Evolutionary conservation across 2,888 invertebrate genomes (phyloP).

Genomic region (Volucella zonaria): DNA sequence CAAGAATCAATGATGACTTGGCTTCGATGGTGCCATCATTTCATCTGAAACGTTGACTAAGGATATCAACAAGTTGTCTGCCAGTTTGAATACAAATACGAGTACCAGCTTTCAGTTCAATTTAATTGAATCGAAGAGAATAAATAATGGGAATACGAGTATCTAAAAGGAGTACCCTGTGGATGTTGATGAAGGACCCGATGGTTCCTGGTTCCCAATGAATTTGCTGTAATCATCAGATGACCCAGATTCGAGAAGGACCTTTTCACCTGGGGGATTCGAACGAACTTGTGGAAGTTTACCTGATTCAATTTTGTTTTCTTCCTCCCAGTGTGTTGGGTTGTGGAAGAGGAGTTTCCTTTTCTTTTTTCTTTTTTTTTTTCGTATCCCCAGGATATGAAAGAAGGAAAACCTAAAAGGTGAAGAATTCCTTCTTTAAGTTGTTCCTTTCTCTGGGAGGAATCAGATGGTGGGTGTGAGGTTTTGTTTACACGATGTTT

Average conservation of each 20-base stretch:
- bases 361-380: too few relatives aligned
- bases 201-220: neutral
- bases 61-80: constrained; percentile 31
- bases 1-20: constrained; percentile 26
- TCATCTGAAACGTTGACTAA: neutral
- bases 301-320: constrained; percentile 9
- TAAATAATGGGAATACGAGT: neutral
- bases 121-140: constrained; percentile 1
- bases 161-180: neutral
- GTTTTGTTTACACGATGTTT: too few relatives aligned
- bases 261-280: neutral
- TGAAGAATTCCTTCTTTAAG: neutral
- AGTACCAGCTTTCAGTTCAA: neutral
- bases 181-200: too few relatives aligned
- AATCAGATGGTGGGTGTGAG: too few relatives aligned
- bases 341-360: too few relatives aligned
- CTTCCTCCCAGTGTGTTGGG: neutral
- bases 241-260: constrained; percentile 27
- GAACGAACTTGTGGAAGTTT: neutral
- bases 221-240: neutral
- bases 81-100: neutral
- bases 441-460: neutral
- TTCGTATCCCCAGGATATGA: too few relatives aligned
- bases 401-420: too few relatives aligned
- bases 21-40: constrained; percentile 7